Percentiles rank a stretch among this genome's conserved stretches.
These are phyloP conservation scores for Vombatus ursinus DNA, from an alignment of 2,113 vertebrate species.

Conservation along the genomic window DNA sequence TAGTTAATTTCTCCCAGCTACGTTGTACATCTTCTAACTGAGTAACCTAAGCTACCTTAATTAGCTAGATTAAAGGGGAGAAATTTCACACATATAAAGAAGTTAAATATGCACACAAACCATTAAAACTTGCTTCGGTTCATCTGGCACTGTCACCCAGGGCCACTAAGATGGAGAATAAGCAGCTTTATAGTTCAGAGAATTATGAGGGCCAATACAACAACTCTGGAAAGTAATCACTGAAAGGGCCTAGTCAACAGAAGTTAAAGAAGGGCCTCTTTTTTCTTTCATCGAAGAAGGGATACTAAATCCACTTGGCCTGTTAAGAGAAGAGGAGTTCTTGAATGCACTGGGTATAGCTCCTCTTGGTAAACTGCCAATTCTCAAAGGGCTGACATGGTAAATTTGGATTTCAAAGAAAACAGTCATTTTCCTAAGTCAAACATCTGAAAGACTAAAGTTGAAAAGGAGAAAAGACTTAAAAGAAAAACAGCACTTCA, in stretches of 20 bases:
- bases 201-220: background rate
- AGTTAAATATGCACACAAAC: background rate
- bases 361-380: background rate
- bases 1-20: conserved; percentile 11
- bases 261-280: background rate
- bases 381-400: background rate
- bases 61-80: background rate
- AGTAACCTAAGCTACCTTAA: background rate
- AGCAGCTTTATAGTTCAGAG: conserved; percentile 7
- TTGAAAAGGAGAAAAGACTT: conserved; percentile 1
- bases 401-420: conserved; percentile 28
- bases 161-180: background rate
- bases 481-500: background rate
- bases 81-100: background rate
- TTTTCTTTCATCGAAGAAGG: background rate
- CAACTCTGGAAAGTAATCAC: background rate
- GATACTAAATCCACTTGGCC: background rate
- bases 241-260: background rate
- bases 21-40: background rate
- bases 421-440: conserved; percentile 10
- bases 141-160: background rate
- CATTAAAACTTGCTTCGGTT: background rate
- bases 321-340: background rate
- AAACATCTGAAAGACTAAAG: background rate
- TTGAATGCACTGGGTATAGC: background rate